Evolutionary conservation across 2,888 invertebrate genomes (phyloP), one percentile per base, ranked within the genome.

Genomic region (Zootermopsis nevadensis): DNA sequence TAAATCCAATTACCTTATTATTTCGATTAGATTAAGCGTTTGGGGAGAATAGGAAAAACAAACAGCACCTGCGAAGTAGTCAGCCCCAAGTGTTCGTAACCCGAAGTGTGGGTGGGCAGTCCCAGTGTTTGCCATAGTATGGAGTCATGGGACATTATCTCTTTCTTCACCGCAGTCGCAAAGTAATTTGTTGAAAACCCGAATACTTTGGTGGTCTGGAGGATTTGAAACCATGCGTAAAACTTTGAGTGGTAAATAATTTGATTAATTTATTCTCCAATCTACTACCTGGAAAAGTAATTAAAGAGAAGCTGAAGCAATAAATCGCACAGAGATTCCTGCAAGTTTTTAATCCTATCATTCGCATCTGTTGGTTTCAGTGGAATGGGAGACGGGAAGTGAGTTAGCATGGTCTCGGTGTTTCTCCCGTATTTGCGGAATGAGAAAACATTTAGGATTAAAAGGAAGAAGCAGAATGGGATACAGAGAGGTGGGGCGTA

Each of bases 311-410:
- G 42, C 42, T 7, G 35, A 15, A 42, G 76, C 31, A 76, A 76
- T 76, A 76, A 76, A 76, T 76, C 48, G 42, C 19, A 42, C 27
- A 7, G 48, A 38, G 33, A 74, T 74, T 74, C n/a, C 35, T 74
- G 72, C 22, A 74, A 76, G 48, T 42, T 76, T 76, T 76, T 76
- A 76, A 76, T 76, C 76, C 76, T 76, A 76, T 76, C 76, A 76
- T 38, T 76, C 76, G 76, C 76, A 76, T 76, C 76, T 76, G 76
- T 27, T 76, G 48, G 76, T 76, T 76, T 76, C 60, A 6, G n/a
- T 60, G 19, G 19, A 48, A 19, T 19, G 19, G 48, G 48, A 48
- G 48, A 15, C 1, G 19, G 19, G 60, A 7, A 27, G 8, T 60
- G 4, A 27, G 27, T 19, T 15, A 60, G 60, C 27, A 27, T 8